Evolutionary conservation across 2,797 vertebrate species (phyloP), one percentile per base, ranked within the genome.

Genomic region (Helarctos malayanus): DNA sequence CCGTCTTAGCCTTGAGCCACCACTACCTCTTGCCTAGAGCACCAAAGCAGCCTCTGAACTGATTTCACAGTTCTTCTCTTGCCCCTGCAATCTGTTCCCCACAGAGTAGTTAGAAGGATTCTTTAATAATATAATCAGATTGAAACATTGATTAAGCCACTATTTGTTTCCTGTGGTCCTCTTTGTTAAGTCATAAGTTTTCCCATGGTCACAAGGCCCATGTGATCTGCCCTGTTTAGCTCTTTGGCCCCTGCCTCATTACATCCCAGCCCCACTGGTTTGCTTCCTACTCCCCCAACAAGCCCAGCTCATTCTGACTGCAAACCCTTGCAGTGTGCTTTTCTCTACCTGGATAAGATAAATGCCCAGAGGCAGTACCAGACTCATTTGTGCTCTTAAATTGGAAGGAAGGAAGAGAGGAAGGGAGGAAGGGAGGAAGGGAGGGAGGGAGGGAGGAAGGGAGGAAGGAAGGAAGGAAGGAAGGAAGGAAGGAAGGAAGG

Each of bases 181-280:
- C 56, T 69, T n/a, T 49, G 35, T 80, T 25, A 92, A 35, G 7
- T 32, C 32, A 27, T 23, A 18, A 15, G 9, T 2, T 92, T 79
- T 69, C 52, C 59, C n/a, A 49, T 12, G 35, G 27, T 35, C 59
- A 29, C 52, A n/a, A 80, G 45, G 52, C 52, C 32, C 27, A 32
- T 32, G 10, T 0, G 2, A 45, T n/a, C 63, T 35, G 16, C 18
- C 54, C 12, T 47, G 10, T 45, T 1, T 3, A 45, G 9, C 29
- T 35, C 21, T 1, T 18, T 27, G 68, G 15, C 14, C 2, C 38
- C 21, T 61, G 14, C 3, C 12, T 23, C 32, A n/a, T 18, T 0
- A 16, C 15, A 4, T n/a, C 27, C 59, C 19, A 65, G 57, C 23
- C 15, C 5, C 57, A 7, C 3, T 85, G 45, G 4, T 32, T 82